Percentiles rank a stretch among this genome's conserved stretches.
Conservation (phyloP, 2,888 invertebrate species). For the Patella ulyssiponensis region DNA sequence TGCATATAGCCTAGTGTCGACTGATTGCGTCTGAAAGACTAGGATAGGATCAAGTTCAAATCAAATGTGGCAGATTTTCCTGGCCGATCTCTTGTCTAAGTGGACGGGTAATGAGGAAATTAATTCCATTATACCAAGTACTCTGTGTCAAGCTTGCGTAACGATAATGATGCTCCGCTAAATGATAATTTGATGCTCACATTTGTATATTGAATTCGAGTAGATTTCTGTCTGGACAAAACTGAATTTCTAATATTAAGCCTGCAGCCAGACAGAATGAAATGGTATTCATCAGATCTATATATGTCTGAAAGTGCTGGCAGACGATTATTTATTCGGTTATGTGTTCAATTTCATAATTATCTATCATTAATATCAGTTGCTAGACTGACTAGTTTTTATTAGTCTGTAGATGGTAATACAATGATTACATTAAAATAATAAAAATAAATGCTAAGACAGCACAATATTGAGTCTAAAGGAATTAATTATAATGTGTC, state of each 20-base stretch:
- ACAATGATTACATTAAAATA: too few species aligned
- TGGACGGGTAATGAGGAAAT: neutral
- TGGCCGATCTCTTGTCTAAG: neutral
- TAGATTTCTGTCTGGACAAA: neutral
- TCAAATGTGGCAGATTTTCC: neutral
- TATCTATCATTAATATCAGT: neutral
- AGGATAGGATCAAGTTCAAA: neutral
- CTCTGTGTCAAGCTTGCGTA: neutral
- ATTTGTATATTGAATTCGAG: constrained; percentile 1
- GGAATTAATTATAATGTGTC: too few species aligned
- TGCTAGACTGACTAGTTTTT: neutral
- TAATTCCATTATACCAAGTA: neutral
- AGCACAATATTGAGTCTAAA: too few species aligned
- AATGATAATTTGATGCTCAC: constrained; percentile 7
- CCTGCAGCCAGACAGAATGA: neutral
- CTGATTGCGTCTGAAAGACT: neutral
- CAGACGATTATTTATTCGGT: neutral
- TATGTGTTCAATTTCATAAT: constrained; percentile 7
- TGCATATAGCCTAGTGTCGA: neutral
- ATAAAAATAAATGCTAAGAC: too few species aligned
- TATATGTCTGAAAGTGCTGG: neutral
- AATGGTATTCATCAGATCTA: constrained; percentile 2
- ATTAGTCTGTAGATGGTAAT: neutral
- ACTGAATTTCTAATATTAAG: neutral
- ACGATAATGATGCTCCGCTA: neutral